Evolutionary conservation across 2,888 invertebrate genomes (phyloP).

Genomic region (Drosophila helvetica): DNA sequence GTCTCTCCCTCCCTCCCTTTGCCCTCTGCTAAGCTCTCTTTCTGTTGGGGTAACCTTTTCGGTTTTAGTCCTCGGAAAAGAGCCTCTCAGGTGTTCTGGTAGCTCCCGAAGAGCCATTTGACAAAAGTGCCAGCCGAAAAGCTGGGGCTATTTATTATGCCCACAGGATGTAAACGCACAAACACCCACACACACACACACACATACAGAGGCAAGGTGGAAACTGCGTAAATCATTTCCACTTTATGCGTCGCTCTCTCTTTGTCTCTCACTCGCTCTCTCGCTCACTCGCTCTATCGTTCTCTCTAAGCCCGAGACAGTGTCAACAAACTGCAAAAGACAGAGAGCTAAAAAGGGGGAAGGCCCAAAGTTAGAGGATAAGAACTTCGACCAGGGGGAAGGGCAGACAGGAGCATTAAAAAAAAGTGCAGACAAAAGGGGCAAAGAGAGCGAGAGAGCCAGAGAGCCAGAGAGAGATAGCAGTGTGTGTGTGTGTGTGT

Average conservation of each 20-base stretch:
- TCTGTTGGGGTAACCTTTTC: conserved; percentile 44
- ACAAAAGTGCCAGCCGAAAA: conserved; percentile 73
- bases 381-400: conserved; percentile 17
- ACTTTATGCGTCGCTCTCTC: conserved; percentile 61
- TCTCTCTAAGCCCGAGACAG: conserved; percentile 76
- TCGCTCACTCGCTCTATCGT: not conserved
- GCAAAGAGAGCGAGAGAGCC: conserved; percentile 14
- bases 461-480: not conserved
- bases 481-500: conserved; percentile 14
- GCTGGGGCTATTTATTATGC: conserved; percentile 74
- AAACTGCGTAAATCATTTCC: conserved; percentile 78
- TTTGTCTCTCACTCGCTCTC: not conserved
- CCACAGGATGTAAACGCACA: conserved; percentile 32
- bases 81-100: conserved; percentile 64
- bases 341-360: conserved; percentile 16
- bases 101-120: conserved; percentile 60
- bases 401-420: conserved; percentile 72
- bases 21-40: conserved; percentile 46
- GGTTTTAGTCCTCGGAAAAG: conserved; percentile 39
- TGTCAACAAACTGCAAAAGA: conserved; percentile 76
- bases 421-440: conserved; percentile 50
- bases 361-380: conserved; percentile 19
- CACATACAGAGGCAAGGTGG: conserved; percentile 43
- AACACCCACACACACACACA: conserved; percentile 19
- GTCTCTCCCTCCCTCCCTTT: not conserved